A percentile compares a stretch with the other conserved stretches of the same genome.
Conservation (phyloP, 2,888 invertebrate genomes). For the Ommatoiulus sabulosus region DNA sequence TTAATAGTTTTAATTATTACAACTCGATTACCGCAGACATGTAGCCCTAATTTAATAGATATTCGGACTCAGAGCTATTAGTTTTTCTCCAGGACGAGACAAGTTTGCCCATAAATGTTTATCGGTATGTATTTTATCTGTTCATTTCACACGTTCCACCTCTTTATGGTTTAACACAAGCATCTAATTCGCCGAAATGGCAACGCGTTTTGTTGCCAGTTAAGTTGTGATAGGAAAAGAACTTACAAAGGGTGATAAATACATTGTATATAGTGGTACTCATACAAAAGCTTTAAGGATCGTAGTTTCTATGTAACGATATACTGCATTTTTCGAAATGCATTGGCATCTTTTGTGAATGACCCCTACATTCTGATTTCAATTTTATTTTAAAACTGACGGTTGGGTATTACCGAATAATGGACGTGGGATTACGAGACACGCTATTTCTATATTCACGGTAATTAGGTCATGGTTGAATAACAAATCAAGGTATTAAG, state of each 20-base stretch:
- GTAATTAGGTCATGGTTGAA: slow-evolving; percentile 35
- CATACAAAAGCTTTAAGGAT: no score
- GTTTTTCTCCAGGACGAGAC: neutral
- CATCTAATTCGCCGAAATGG: neutral
- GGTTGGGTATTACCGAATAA: neutral
- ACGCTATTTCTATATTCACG: neutral
- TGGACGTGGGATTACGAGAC: neutral
- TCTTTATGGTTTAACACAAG: neutral
- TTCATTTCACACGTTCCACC: neutral
- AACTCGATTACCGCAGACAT: slow-evolving; percentile 20
- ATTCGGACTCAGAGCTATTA: neutral
- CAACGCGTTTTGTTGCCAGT: neutral
- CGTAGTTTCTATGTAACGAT: no score
- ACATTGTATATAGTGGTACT: no score
- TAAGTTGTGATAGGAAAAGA: no score
- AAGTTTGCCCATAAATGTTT: slow-evolving; percentile 2
- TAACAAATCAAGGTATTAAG: neutral
- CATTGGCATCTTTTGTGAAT: no score
- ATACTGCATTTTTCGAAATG: no score
- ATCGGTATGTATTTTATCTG: slow-evolving; percentile 25
- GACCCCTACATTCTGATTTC: neutral
- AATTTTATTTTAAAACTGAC: neutral
- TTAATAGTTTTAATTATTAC: slow-evolving; percentile 47
- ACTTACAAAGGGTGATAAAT: no score
- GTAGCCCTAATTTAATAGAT: neutral